A percentile compares a stretch with the other conserved stretches of the same genome.
Conservation (phyloP, 2,888 invertebrate species). For the Exephanes ischioxanthus region DNA sequence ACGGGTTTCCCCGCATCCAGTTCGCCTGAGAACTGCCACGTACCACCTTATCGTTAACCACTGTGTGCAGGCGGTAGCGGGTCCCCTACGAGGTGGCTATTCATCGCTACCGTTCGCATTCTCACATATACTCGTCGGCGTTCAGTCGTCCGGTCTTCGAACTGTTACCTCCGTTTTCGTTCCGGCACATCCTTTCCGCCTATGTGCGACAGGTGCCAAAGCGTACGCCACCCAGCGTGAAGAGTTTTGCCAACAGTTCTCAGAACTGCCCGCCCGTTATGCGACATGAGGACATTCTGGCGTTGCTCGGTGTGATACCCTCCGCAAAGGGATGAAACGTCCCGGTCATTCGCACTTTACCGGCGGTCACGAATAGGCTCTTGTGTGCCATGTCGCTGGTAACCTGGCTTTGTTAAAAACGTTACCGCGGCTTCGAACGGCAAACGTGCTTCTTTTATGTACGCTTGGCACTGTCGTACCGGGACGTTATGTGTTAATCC, state of each 20-base stretch:
- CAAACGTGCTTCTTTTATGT: slow-evolving; percentile 21
- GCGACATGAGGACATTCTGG: slow-evolving; percentile 10
- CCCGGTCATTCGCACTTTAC: slow-evolving; percentile 24
- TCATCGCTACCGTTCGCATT: slow-evolving; percentile 71
- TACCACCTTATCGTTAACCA: slow-evolving; percentile 37
- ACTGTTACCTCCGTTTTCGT: slow-evolving; percentile 46
- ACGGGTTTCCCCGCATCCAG: slow-evolving; percentile 71
- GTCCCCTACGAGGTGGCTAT: slow-evolving; percentile 65
- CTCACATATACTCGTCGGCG: slow-evolving; percentile 65
- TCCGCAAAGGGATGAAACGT: slow-evolving; percentile 24
- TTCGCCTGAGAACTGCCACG: slow-evolving; percentile 36
- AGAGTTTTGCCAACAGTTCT: slow-evolving; percentile 59
- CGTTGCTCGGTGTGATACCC: slow-evolving; percentile 21
- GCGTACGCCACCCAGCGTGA: slow-evolving; percentile 14
- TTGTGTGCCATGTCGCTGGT: slow-evolving; percentile 13
- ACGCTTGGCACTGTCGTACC: background rate
- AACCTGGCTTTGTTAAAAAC: slow-evolving; percentile 25
- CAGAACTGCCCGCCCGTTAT: slow-evolving; percentile 43
- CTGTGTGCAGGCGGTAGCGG: slow-evolving; percentile 20
- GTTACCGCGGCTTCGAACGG: slow-evolving; percentile 5
- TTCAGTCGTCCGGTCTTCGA: slow-evolving; percentile 63
- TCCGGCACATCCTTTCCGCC: slow-evolving; percentile 37
- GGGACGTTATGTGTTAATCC: background rate
- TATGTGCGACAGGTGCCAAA: slow-evolving; percentile 58
- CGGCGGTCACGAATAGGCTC: slow-evolving; percentile 19